Percentiles rank a stretch among this genome's conserved stretches.
Conservation (phyloP, 2,113 vertebrate species). For the Gobius niger region DNA sequence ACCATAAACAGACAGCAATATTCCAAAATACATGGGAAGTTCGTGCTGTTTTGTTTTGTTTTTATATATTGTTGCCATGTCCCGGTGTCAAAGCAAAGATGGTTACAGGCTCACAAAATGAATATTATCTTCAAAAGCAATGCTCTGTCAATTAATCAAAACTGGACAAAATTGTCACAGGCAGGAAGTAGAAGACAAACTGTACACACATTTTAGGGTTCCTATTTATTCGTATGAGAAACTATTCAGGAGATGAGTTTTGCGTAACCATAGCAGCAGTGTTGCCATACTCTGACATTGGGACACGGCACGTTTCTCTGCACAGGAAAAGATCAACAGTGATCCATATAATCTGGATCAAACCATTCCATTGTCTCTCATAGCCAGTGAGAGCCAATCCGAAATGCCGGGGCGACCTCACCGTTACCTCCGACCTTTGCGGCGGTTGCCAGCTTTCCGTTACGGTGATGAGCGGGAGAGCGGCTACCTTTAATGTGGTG, state of each 20-base stretch:
- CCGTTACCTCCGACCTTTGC: constrained; percentile 72
- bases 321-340: constrained; percentile 46
- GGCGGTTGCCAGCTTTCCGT: constrained; percentile 52
- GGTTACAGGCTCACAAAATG: background rate
- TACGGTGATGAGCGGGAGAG: constrained; percentile 38
- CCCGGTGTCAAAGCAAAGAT: constrained; percentile 25
- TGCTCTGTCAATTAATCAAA: no score
- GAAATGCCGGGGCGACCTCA: constrained; percentile 56
- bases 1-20: constrained; percentile 49
- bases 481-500: constrained; percentile 52
- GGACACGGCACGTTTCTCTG: constrained; percentile 42
- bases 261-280: no score
- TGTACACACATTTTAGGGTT: no score
- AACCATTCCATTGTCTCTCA: constrained; percentile 48
- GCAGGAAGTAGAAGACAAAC: no score
- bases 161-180: background rate
- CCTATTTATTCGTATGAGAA: no score
- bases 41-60: constrained; percentile 26
- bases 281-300: background rate
- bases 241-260: no score
- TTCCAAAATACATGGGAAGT: constrained; percentile 15
- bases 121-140: background rate
- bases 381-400: constrained; percentile 49
- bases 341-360: constrained; percentile 44
- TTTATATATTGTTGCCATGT: constrained; percentile 27